Base-by-base conservation (phyloP, 2,797 vertebrate genomes). In the Lerista edwardsae region DNA sequence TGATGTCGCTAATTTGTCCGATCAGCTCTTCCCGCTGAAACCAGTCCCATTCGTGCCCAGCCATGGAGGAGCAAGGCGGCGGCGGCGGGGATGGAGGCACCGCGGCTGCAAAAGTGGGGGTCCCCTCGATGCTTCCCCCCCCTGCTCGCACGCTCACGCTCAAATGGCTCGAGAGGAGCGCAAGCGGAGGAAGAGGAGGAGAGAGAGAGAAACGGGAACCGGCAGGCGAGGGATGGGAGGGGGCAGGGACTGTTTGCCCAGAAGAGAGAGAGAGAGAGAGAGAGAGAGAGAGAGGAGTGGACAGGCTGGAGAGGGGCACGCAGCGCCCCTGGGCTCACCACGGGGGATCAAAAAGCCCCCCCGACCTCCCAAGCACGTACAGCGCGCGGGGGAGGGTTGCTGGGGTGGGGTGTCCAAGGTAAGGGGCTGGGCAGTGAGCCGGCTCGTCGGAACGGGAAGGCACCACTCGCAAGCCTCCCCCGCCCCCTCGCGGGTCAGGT, bases 1-100 rank as follows among this genome's bases (percentile, higher is more conserved):
- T 96, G 94, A 99, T 97, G 96, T 98, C 98, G 96, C 98, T 98
- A 95, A 99, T 98, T 92, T 99, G 98, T 11, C 98, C 98, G 95
- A 99, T 99, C 55, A 98, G 96, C 94, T 98, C 98, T 96, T 99
- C 98, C 84, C 98, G 96, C 90, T 98, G 97, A 95, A 99, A 99
- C 98, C 98, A 98, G 90, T 97, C 96, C 97, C 97, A 97, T 89
- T 97, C 97, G 96, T 97, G 97, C 91, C 97, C 97, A 61, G 98
- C 98, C 98, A 99, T 98, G 82, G 78, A 88, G 90, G 62, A 68
- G n/a, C 21, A 15, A n/a, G n/a, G n/a, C n/a, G 87, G 64, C 59
- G 67, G 90, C 67, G 82, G 68, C 11, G 51, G 51, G 55, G 82
- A 74, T 47, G 80, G 39, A 17, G 21, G 44, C 21, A 6, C 17